phyloP scores from a whole-genome alignment of 1,140 invertebrate genomes.

The Aphelenchoides fujianensis region DNA sequence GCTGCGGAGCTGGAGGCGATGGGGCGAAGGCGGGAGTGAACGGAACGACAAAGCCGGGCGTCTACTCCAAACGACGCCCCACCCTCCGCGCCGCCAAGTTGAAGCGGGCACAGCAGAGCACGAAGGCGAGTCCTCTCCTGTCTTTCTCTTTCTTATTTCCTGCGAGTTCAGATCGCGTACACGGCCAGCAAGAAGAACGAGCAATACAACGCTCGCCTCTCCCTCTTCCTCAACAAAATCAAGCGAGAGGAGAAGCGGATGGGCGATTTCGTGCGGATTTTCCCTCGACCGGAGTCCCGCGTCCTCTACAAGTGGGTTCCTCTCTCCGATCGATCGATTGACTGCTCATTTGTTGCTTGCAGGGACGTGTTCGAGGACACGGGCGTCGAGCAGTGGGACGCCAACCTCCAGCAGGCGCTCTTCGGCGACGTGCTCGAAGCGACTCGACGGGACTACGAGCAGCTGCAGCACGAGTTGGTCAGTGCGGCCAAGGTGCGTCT shows the following conservation, averaged over 20 bases:
- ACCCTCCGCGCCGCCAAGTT: background rate
- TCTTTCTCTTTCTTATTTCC: no score
- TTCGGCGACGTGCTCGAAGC: constrained; percentile 21
- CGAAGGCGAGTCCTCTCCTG: constrained; percentile 17
- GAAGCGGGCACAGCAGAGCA: constrained; percentile 7
- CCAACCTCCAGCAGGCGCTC: constrained; percentile 27
- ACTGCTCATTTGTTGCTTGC: constrained; percentile 24
- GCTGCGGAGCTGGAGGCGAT: no score
- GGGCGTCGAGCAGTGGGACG: constrained; percentile 48
- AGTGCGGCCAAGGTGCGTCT: constrained; percentile 27
- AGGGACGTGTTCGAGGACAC: constrained; percentile 47
- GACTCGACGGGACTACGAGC: constrained; percentile 26
- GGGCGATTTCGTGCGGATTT: constrained; percentile 86
- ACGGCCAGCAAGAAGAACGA: no score
- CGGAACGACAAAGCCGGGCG: no score
- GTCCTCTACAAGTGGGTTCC: constrained; percentile 15
- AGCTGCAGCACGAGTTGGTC: constrained; percentile 38
- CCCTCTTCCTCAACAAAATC: constrained; percentile 68
- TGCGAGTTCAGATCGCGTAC: constrained; percentile 7
- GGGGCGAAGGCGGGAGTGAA: no score
- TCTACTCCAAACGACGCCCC: no score
- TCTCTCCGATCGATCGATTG: constrained; percentile 3
- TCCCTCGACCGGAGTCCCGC: constrained; percentile 77
- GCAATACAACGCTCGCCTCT: background rate
- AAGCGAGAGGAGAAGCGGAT: constrained; percentile 77